Evolutionary conservation across 2,113 vertebrate species (phyloP).

Genomic region (Carollia perspicillata): DNA sequence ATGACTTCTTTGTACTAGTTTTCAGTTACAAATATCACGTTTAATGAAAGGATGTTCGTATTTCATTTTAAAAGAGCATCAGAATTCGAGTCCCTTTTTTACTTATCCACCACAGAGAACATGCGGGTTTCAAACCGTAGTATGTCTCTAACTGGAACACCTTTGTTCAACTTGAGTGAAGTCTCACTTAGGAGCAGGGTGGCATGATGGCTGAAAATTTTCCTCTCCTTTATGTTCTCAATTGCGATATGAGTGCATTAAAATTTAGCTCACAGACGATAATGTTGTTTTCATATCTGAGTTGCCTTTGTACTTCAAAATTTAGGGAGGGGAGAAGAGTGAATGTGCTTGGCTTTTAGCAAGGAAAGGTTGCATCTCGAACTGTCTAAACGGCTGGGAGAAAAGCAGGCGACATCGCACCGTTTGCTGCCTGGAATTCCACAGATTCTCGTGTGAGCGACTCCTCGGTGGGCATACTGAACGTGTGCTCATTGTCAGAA

Average conservation of each 20-base stretch:
- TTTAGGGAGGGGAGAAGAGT: not conserved
- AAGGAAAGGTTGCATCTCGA: not conserved
- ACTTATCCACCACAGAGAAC: not conserved
- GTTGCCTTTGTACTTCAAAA: not conserved
- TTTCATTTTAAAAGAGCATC: not conserved
- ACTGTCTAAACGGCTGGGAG: not conserved
- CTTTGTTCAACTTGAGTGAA: not conserved
- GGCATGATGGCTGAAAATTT: too few species aligned
- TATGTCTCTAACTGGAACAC: fast-evolving
- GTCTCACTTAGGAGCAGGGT: not conserved
- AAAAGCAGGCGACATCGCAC: not conserved
- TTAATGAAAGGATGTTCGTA: not conserved
- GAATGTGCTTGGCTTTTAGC: not conserved
- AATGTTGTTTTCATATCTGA: not conserved
- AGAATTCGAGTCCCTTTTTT: not conserved
- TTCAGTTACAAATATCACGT: not conserved
- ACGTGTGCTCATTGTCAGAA: not conserved
- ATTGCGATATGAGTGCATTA: not conserved
- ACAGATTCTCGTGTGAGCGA: not conserved
- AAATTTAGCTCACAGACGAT: not conserved
- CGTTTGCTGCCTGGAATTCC: not conserved
- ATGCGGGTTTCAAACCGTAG: not conserved
- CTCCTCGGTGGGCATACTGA: not conserved
- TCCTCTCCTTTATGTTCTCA: not conserved
- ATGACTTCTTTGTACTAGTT: not conserved